phyloP scores from a whole-genome alignment of 2,888 invertebrate species.

The Apamea crenata region DNA sequence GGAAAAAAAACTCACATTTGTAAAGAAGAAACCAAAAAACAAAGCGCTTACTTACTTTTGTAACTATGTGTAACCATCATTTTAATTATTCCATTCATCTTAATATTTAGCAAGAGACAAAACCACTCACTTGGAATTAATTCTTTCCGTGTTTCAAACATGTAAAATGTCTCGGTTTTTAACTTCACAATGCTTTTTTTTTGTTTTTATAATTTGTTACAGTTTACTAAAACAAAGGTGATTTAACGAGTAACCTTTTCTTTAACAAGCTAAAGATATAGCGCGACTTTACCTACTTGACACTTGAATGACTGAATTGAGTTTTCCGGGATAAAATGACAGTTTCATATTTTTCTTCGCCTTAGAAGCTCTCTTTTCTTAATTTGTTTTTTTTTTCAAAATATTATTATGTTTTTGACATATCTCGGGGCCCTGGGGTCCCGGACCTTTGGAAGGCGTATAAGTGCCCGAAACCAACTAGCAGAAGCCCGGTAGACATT shows the following conservation, averaged over 20 bases:
- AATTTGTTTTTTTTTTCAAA: no score
- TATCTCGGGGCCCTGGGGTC: no score
- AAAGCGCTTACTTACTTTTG: conserved; percentile 32
- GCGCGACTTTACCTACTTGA: neutral
- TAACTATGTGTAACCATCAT: conserved; percentile 26
- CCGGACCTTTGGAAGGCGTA: no score
- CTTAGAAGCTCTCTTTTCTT: neutral
- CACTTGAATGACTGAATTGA: neutral
- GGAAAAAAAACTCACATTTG: conserved; percentile 29
- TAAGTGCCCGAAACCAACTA: no score
- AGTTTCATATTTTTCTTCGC: neutral
- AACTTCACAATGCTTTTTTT: neutral
- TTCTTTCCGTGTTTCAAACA: conserved; percentile 13
- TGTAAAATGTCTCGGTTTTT: neutral
- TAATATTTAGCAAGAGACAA: conserved; percentile 11
- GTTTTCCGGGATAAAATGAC: neutral
- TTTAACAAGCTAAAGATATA: neutral
- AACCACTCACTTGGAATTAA: neutral
- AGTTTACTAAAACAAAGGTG: neutral
- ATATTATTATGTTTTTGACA: no score
- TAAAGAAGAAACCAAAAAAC: conserved; percentile 18
- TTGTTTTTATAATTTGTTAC: neutral
- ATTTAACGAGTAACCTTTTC: neutral
- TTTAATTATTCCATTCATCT: conserved; percentile 37
- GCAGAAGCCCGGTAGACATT: no score